phyloP scores from a whole-genome alignment of 2,797 vertebrate species.

The Trichosurus vulpecula region DNA sequence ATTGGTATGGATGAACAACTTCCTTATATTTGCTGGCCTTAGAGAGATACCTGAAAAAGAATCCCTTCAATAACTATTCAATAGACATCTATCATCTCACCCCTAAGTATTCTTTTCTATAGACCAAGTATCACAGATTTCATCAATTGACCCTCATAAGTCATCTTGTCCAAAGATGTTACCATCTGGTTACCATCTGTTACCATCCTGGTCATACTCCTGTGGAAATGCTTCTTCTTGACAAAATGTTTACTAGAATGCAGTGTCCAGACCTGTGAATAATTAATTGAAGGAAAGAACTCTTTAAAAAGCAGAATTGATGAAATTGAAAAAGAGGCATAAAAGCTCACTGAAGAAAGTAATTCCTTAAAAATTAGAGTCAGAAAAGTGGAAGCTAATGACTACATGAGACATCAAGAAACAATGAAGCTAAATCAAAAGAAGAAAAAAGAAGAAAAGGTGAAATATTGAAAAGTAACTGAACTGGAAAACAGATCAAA shows the following conservation, averaged over 20 bases:
- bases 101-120: background rate
- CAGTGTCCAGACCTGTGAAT: background rate
- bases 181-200: background rate
- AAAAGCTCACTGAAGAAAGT: no score
- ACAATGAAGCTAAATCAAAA: no score
- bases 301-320: no score
- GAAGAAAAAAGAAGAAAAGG: no score
- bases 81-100: background rate
- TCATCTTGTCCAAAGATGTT: background rate
- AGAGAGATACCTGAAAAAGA: background rate
- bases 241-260: background rate
- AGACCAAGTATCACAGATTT: background rate
- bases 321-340: no score
- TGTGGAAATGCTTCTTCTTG: background rate
- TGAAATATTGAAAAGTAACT: no score
- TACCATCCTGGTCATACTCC: background rate
- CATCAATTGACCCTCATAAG: background rate
- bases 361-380: no score
- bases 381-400: no score
- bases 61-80: background rate
- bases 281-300: background rate
- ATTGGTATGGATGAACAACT: background rate
- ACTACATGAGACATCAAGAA: no score
- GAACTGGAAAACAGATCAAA: no score
- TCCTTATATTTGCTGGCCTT: background rate